Evolutionary conservation across 2,113 vertebrate species (phyloP), one percentile per base, ranked within the genome.

Genomic region (Gopherus flavomarginatus): DNA sequence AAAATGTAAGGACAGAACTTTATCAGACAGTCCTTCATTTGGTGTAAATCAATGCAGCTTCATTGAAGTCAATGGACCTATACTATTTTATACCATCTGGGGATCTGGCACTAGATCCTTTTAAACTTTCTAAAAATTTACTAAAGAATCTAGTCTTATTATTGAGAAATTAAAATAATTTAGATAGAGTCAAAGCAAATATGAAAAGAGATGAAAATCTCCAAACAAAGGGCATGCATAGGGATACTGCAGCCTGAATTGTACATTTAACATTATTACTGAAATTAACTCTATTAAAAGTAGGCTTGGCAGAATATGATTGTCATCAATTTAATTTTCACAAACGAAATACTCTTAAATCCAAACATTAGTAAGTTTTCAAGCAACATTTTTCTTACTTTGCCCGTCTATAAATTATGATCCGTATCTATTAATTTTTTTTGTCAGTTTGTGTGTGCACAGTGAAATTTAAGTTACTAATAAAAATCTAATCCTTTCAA

Each of bases 201-300:
- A 65, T 22, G 10, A 0, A 1, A 4, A 50, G 19, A 1, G 56
- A 35, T 54, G n/a, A 49, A 87, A 87, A 27, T 2, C 17, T 49
- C n/a, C 44, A 44, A 27, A 62, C 59, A 85, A 82, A 35, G 24
- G 59, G 11, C 3, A 47, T 2, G 22, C 7, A 3, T 24, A 54
- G 7, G 22, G 8, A 59, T 84, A 80, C 4, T 59, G 5, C 49
- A 31, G 82, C 75, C 54, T 88, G 54, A 4, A 26, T 9, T 35
- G 88, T 1, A 3, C 17, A 2, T 11, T 83, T 78, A 82, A 11
- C 35, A 62, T 87, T 88, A 49, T 31, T 42, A 72, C 10, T 24
- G 72, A 62, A 89, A 89, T 47, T 17, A 65, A 14, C 16, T 72
- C 2, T 54, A 81, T 14, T 29, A n/a, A 65, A 92, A 35, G 2